Conservation (phyloP, 2,888 invertebrate species). For the Zonitis immaculata region DNA sequence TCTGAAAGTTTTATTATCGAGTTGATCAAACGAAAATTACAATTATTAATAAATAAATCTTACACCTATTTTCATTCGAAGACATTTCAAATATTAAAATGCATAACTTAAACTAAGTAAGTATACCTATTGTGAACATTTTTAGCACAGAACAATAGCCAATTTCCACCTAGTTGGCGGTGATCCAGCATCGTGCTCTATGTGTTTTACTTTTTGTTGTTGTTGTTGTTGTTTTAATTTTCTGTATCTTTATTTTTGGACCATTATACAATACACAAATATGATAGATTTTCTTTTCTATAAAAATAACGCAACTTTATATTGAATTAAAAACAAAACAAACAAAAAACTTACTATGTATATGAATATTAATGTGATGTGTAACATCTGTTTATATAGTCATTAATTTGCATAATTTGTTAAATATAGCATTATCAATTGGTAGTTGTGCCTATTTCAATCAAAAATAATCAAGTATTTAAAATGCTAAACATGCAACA, state of each 20-base stretch:
- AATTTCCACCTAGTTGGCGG: neutral
- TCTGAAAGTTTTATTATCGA: neutral
- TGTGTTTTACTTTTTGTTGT: no score
- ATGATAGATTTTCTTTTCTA: no score
- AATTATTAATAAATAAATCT: no score
- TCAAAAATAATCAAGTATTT: neutral
- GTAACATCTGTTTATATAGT: neutral
- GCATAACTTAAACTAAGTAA: neutral
- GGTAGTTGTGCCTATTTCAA: neutral
- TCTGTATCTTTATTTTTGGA: no score
- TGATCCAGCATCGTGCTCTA: neutral
- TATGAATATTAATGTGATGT: neutral
- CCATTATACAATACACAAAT: no score
- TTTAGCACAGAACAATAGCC: neutral
- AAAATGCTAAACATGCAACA: neutral
- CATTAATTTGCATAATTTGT: conserved; percentile 1
- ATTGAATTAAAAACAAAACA: no score
- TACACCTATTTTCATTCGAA: neutral
- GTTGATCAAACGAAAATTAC: neutral
- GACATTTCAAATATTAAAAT: neutral
- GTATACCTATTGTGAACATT: neutral
- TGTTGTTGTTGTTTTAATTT: no score
- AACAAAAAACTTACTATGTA: no score
- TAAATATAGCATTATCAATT: neutral
- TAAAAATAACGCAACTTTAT: no score